phyloP scores from a whole-genome alignment of 2,888 invertebrate genomes.

The Plebejus melissa region DNA sequence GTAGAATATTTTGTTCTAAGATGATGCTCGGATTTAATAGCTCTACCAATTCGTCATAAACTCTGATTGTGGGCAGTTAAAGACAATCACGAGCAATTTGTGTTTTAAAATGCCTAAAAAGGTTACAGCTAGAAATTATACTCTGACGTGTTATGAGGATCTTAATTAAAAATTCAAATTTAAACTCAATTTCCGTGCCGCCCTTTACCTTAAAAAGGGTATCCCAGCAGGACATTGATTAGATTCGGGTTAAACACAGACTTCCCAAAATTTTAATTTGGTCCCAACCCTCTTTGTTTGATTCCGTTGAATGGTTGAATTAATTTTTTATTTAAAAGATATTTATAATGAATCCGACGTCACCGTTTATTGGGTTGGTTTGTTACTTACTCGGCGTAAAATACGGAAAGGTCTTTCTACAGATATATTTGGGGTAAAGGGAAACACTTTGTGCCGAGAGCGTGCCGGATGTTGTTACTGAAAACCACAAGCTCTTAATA shows the following conservation, averaged over 20 bases:
- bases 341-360: slow-evolving; percentile 28
- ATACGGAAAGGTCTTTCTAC: not conserved
- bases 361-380: slow-evolving; percentile 23
- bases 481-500: not conserved
- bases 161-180: slow-evolving; percentile 28
- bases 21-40: not conserved
- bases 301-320: slow-evolving; percentile 29
- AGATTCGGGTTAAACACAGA: slow-evolving; percentile 31
- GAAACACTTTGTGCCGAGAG: not conserved
- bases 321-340: slow-evolving; percentile 18
- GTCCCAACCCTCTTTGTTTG: slow-evolving; percentile 32
- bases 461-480: slow-evolving; percentile 1
- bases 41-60: not conserved
- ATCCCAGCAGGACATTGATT: slow-evolving; percentile 31
- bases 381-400: slow-evolving; percentile 16
- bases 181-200: slow-evolving; percentile 28
- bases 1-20: not conserved
- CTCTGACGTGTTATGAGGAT: slow-evolving; percentile 23
- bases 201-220: slow-evolving; percentile 30
- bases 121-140: not conserved
- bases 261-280: slow-evolving; percentile 37
- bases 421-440: not conserved
- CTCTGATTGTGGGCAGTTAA: slow-evolving; percentile 11
- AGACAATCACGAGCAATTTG: slow-evolving; percentile 9
- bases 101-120: not conserved